Conservation (phyloP, 53 echinoderm and acorn worm genomes). For the Crossaster papposus region DNA sequence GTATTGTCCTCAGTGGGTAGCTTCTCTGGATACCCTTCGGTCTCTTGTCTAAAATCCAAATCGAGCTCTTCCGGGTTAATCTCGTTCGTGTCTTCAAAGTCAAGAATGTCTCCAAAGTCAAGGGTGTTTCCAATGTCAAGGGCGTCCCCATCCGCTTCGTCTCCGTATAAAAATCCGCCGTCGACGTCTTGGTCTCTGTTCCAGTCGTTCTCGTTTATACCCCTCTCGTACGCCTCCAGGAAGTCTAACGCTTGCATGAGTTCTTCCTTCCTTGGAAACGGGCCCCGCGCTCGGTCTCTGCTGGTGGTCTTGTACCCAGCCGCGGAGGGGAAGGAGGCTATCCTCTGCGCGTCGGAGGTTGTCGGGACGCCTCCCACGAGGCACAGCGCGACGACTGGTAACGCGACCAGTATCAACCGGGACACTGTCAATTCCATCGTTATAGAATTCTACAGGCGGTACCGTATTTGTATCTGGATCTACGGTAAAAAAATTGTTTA, state of each 20-base stretch:
- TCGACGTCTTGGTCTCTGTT: not conserved
- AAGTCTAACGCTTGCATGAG: conserved; percentile 75
- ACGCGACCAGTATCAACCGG: conserved; percentile 32
- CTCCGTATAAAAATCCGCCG: not conserved
- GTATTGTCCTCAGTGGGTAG: not conserved
- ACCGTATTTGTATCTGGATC: conserved; percentile 15
- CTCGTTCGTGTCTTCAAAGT: too few species aligned
- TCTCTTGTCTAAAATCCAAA: not conserved
- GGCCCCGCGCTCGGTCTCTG: not conserved
- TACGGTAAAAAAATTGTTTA: not conserved
- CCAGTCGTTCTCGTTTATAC: conserved; percentile 40
- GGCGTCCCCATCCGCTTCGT: not conserved
- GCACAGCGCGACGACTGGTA: conserved; percentile 26
- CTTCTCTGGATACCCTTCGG: not conserved
- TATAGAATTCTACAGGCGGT: conserved; percentile 58
- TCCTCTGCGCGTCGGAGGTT: conserved; percentile 41
- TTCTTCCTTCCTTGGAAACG: conserved; percentile 57
- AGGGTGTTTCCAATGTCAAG: conserved; percentile 1
- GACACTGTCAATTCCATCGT: conserved; percentile 55
- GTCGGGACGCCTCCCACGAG: conserved; percentile 17
- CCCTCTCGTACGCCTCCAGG: conserved; percentile 77
- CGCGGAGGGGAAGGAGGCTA: conserved; percentile 34
- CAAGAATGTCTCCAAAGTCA: conserved; percentile 10
- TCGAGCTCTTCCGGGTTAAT: conserved; percentile 23
- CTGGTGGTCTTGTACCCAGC: conserved; percentile 19